These are phyloP conservation scores for Notarius quadriscutis DNA, from an alignment of 2,113 vertebrate species.

Conservation along the genomic window DNA sequence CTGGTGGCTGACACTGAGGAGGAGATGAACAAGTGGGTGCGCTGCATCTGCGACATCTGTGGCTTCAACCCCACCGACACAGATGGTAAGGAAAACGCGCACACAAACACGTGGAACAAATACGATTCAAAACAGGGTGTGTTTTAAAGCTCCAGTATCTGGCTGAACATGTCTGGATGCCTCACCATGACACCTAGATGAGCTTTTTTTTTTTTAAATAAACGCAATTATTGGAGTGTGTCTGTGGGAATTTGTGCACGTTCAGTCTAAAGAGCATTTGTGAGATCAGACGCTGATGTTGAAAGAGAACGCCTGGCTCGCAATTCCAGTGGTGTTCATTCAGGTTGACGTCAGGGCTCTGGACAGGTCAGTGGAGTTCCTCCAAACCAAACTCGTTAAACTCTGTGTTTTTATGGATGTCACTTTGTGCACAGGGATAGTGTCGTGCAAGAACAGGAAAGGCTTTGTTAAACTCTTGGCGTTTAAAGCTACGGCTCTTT, in stretches of 20 bases:
- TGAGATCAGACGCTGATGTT: neutral
- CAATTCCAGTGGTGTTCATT: neutral
- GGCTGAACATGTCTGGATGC: neutral
- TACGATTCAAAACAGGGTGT: too few relatives aligned
- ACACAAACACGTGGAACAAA: neutral
- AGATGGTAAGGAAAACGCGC: conserved; percentile 77
- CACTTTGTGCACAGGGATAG: neutral
- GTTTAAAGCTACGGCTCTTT: too few relatives aligned
- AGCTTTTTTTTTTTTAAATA: neutral
- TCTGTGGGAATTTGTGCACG: neutral
- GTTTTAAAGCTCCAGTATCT: neutral
- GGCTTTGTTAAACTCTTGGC: neutral
- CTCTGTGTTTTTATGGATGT: neutral
- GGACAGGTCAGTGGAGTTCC: neutral
- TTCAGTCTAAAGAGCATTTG: neutral
- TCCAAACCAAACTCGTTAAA: neutral
- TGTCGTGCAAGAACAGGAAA: neutral
- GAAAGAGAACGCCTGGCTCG: neutral
- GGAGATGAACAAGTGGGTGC: conserved; percentile 99
- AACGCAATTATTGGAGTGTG: too few relatives aligned
- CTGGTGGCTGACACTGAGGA: conserved; percentile 97
- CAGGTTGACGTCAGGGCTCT: neutral
- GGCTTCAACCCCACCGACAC: conserved; percentile 96
- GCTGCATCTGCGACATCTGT: conserved; percentile 98
- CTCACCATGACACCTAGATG: neutral